Conservation (phyloP, 2,888 invertebrate genomes). For the Penaeus monodon region DNA sequence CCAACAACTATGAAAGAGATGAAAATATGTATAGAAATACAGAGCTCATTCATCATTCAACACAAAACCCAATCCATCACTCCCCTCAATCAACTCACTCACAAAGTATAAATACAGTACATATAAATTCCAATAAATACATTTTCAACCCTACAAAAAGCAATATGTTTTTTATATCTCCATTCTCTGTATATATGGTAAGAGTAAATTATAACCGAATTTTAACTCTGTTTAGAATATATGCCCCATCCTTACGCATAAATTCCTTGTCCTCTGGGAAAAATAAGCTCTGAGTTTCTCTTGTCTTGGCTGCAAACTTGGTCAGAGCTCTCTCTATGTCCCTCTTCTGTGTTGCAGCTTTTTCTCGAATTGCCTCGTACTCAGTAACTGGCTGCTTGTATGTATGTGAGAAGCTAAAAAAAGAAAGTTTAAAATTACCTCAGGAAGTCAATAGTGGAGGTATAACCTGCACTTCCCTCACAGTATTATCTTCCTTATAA, state of each 20-base stretch:
- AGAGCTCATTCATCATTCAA: too few relatives aligned
- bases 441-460: not conserved
- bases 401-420: constrained; percentile 72
- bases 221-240: not conserved
- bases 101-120: too few relatives aligned
- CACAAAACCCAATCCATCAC: too few relatives aligned
- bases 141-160: not conserved
- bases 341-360: constrained; percentile 91
- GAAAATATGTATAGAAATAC: too few relatives aligned
- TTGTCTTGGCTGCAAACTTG: constrained; percentile 93
- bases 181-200: not conserved
- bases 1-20: constrained; percentile 81
- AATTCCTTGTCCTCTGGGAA: constrained; percentile 83
- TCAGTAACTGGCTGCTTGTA: constrained; percentile 96
- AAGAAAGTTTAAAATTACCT: constrained; percentile 8
- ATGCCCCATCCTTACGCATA: constrained; percentile 38
- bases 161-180: not conserved
- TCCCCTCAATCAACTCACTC: too few relatives aligned
- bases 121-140: too few relatives aligned
- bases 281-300: constrained; percentile 91
- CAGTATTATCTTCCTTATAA: too few relatives aligned
- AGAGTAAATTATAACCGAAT: not conserved
- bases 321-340: constrained; percentile 94
- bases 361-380: constrained; percentile 95
- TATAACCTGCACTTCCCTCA: too few relatives aligned